phyloP scores from a whole-genome alignment of 2,888 invertebrate genomes.

The Diachrysia chrysitis region DNA sequence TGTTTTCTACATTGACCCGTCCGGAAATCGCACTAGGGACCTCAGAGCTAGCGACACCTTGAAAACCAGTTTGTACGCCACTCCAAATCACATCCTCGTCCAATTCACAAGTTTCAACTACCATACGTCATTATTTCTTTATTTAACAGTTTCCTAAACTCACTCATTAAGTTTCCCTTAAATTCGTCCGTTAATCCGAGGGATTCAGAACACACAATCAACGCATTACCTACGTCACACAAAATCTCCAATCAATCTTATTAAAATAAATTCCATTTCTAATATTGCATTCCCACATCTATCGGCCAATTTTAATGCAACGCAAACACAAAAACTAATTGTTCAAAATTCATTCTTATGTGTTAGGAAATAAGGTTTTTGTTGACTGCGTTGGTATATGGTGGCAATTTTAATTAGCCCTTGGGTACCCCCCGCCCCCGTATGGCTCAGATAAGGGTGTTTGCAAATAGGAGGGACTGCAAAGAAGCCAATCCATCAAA shows the following conservation, averaged over 20 bases:
- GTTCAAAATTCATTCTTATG: slow-evolving; percentile 55
- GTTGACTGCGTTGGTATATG: slow-evolving; percentile 57
- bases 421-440: slow-evolving; percentile 61
- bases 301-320: slow-evolving; percentile 52
- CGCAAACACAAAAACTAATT: slow-evolving; percentile 15
- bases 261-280: slow-evolving; percentile 61
- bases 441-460: slow-evolving; percentile 83
- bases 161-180: not conserved
- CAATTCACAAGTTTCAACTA: not conserved
- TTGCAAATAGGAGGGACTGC: slow-evolving; percentile 88
- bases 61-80: too few species aligned
- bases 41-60: too few species aligned
- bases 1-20: too few species aligned
- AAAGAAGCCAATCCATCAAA: slow-evolving; percentile 90
- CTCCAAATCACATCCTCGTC: too few species aligned
- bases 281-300: slow-evolving; percentile 66
- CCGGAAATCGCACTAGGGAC: too few species aligned
- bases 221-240: slow-evolving; percentile 37
- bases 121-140: too few species aligned
- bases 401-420: slow-evolving; percentile 88
- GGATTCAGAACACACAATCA: slow-evolving; percentile 28
- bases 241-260: slow-evolving; percentile 61
- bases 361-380: slow-evolving; percentile 48
- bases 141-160: not conserved
- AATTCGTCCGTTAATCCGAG: not conserved